Conservation (phyloP, 1,140 invertebrate species). For the Micrasema minimum region DNA sequence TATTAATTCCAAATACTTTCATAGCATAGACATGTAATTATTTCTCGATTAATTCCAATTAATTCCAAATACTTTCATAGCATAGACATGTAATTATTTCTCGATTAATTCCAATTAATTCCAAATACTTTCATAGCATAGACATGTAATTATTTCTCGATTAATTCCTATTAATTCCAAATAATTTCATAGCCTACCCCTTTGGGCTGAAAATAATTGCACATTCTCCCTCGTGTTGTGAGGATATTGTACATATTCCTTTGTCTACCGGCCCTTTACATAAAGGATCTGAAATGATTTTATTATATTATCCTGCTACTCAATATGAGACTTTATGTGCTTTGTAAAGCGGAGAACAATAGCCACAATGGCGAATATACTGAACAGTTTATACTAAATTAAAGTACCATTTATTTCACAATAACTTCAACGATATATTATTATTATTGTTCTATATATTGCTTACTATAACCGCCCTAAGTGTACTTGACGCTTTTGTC, state of each 20-base stretch:
- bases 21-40: no score
- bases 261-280: conserved; percentile 7
- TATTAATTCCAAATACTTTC: no score
- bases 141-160: no score
- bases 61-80: no score
- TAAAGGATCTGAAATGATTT: conserved; percentile 19
- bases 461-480: conserved; percentile 25
- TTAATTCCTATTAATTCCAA: no score
- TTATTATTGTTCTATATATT: no score
- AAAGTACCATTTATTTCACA: conserved; percentile 45
- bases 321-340: conserved; percentile 13
- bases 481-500: conserved; percentile 49
- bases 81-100: no score
- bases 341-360: conserved; percentile 8
- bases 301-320: conserved; percentile 23
- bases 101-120: no score
- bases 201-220: conserved; percentile 14
- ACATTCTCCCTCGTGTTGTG: conserved; percentile 2
- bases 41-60: no score
- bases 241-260: conserved; percentile 44
- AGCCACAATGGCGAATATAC: conserved; percentile 37
- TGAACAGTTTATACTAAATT: background rate
- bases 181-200: no score
- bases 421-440: no score
- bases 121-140: no score